Evolutionary conservation across 1,140 invertebrate species (phyloP), one percentile per base, ranked within the genome.

Genomic region (Papilio xuthus): DNA sequence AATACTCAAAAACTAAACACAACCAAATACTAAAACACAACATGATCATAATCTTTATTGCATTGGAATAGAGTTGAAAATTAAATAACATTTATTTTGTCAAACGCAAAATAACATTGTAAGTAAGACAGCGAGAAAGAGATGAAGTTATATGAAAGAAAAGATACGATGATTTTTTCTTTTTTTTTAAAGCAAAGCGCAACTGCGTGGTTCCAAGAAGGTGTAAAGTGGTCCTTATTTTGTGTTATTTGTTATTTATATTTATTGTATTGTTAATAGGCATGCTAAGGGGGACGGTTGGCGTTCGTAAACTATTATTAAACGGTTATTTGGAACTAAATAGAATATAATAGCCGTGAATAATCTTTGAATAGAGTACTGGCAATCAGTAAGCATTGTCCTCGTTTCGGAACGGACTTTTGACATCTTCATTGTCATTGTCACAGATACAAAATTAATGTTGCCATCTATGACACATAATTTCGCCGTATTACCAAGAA

Each of bases 201-300:
- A 91, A 90, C 89, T 91, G 90, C 88, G 86, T 88, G 88, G 86
- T 94, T 94, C 92, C 89, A 88, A 92, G 91, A 94, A 94, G 89
- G 92, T 94, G 92, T 94, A 94, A 93, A 92, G 90, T 93, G 90
- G 91, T 86, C 83, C 89, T 91, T 92, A 89, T 91, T 92, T 92
- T 90, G 84, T 90, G 88, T 90, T 91, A 90, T 91, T 91, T 91
- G 90, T 91, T 93, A 92, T 92, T 94, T 94, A 93, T 93, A 75
- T 91, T 94, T 93, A 93, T 94, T 94, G 91, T 93, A 93, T 93
- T 93, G 91, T 93, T 93, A 93, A 93, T 93, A 93, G 92, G 90
- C 90, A 89, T 89, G 91, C 83, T 90, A 90, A 93, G 90, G 92
- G 86, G 90, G 86, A 90, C 86, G 83, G 86, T 82, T 80, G 81